Evolutionary conservation across 2,888 invertebrate genomes (phyloP).

Genomic region (Drosophila setosimentum): DNA sequence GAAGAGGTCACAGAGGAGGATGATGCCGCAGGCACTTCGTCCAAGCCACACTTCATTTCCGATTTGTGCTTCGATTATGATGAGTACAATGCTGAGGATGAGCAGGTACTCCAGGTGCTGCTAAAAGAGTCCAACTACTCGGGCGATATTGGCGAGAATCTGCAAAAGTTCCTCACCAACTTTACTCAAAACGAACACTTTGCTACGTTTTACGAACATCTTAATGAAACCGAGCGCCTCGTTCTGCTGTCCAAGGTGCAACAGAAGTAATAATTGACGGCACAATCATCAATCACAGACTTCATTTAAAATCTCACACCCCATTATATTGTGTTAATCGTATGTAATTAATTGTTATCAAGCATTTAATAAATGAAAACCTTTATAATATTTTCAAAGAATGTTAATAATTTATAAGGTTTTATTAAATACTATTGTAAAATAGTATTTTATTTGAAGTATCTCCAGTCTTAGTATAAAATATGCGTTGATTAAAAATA

Average conservation of each 20-base stretch:
- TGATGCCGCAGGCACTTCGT: slow-evolving; percentile 66
- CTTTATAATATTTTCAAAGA: slow-evolving; percentile 46
- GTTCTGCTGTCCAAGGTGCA: slow-evolving; percentile 70
- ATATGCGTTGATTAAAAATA: neutral
- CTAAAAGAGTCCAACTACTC: slow-evolving; percentile 87
- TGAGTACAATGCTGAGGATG: slow-evolving; percentile 85
- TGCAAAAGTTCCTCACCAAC: slow-evolving; percentile 88
- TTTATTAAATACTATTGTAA: neutral
- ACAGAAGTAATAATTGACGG: slow-evolving; percentile 48
- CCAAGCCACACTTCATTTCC: slow-evolving; percentile 78
- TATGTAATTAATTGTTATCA: slow-evolving; percentile 61
- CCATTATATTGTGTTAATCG: slow-evolving; percentile 58
- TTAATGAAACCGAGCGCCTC: slow-evolving; percentile 86
- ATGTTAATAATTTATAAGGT: neutral
- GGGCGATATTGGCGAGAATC: slow-evolving; percentile 88
- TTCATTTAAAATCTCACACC: slow-evolving; percentile 11
- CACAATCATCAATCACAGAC: slow-evolving; percentile 4
- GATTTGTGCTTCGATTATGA: slow-evolving; percentile 82
- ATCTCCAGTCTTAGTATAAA: neutral
- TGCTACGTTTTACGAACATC: slow-evolving; percentile 87
- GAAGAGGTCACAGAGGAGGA: slow-evolving; percentile 67
- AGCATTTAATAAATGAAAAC: slow-evolving; percentile 46
- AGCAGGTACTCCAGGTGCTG: slow-evolving; percentile 87
- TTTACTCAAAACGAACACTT: slow-evolving; percentile 89
- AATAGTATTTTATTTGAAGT: neutral